These are phyloP conservation scores for Lagodon rhomboides DNA, from an alignment of 2,797 vertebrate genomes.

Conservation along the genomic window DNA sequence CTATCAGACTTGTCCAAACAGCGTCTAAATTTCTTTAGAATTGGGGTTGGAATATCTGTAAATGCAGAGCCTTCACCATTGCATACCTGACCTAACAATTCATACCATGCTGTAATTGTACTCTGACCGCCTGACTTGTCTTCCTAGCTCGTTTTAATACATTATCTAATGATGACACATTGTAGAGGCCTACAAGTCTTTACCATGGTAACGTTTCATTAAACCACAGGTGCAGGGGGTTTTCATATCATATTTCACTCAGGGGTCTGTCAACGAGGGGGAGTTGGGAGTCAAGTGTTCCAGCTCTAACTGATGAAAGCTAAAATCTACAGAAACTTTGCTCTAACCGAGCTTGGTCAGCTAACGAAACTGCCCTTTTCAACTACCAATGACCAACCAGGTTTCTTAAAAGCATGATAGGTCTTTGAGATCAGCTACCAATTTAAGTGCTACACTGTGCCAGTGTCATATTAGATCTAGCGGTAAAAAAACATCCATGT, in stretches of 20 bases:
- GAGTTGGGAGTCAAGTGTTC: background rate
- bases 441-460: slow-evolving; percentile 16
- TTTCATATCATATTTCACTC: slow-evolving; percentile 51
- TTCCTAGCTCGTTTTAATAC: slow-evolving; percentile 27
- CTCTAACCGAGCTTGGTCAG: slow-evolving; percentile 15
- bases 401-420: slow-evolving; percentile 31
- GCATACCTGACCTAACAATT: background rate
- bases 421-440: slow-evolving; percentile 41
- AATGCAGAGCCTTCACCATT: background rate
- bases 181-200: slow-evolving; percentile 17
- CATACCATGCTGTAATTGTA: background rate
- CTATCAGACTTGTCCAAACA: too few relatives aligned
- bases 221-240: slow-evolving; percentile 31
- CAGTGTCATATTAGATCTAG: slow-evolving; percentile 47
- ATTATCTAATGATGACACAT: slow-evolving; percentile 46
- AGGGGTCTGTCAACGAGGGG: slow-evolving; percentile 27
- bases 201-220: slow-evolving; percentile 34
- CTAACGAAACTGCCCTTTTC: slow-evolving; percentile 16
- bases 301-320: slow-evolving; percentile 36
- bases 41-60: background rate
- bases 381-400: slow-evolving; percentile 22
- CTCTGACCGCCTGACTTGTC: background rate
- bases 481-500: slow-evolving; percentile 32
- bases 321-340: slow-evolving; percentile 28
- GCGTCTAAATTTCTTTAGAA: too few relatives aligned